phyloP scores from a whole-genome alignment of 2,113 vertebrate species.

The Cyphomyrus discorhynchus region DNA sequence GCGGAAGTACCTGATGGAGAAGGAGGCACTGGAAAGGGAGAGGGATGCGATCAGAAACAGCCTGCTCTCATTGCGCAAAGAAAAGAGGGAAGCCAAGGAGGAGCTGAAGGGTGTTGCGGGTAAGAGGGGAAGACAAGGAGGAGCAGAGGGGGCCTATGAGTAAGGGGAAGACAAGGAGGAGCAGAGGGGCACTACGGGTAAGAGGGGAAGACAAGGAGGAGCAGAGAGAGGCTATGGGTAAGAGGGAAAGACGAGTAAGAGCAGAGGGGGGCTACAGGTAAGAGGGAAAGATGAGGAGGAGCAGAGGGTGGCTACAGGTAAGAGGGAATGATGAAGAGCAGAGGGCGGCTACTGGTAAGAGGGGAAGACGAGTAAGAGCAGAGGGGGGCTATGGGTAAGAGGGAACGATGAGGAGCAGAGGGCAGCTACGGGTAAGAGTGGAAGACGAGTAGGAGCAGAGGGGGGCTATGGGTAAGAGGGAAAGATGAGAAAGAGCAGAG shows the following conservation, averaged over 20 bases:
- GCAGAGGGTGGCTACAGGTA: neutral
- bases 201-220: neutral
- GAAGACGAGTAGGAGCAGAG: neutral
- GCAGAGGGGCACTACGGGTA: neutral
- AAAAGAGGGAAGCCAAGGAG: slow-evolving; percentile 78
- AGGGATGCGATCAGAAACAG: slow-evolving; percentile 71
- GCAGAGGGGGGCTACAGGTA: slow-evolving; percentile 72
- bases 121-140: slow-evolving; percentile 39
- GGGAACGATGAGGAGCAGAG: neutral
- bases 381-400: too few relatives aligned
- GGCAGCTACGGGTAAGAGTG: neutral
- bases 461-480: neutral
- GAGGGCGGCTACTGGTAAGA: accelerated
- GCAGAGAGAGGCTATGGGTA: neutral
- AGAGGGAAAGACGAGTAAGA: slow-evolving; percentile 40
- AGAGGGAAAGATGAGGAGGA: slow-evolving; percentile 1
- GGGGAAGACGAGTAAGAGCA: neutral
- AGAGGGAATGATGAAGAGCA: neutral
- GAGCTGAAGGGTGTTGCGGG: slow-evolving; percentile 72
- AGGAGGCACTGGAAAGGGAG: slow-evolving; percentile 83
- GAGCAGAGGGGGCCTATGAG: accelerated
- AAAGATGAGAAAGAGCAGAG: neutral
- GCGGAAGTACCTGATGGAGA: slow-evolving; percentile 75
- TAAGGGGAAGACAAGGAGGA: neutral
- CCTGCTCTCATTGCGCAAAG: slow-evolving; percentile 70